A percentile compares a stretch with the other conserved stretches of the same genome.
Evolutionary conservation across 2,888 invertebrate genomes (phyloP).

Genomic region (Zonitis immaculata): DNA sequence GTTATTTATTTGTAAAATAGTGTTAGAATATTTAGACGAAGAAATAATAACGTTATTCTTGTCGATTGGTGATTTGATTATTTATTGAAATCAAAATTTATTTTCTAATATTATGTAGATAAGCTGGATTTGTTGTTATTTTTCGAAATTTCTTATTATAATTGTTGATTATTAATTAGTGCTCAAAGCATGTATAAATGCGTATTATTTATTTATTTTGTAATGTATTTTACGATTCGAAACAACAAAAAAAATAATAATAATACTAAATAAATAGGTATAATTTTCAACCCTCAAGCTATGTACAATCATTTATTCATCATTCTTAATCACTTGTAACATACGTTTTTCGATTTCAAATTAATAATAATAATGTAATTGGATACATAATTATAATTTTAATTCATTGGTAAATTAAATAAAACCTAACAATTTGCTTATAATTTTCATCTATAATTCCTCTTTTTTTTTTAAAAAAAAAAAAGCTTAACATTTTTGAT

Average conservation of each 20-base stretch:
- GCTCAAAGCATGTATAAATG: slow-evolving; percentile 12
- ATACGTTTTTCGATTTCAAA: slow-evolving; percentile 14
- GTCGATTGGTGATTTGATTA: neutral
- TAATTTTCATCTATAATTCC: slow-evolving; percentile 19
- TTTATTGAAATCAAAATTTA: slow-evolving; percentile 1
- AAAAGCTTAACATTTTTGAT: slow-evolving; percentile 8
- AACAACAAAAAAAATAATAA: neutral
- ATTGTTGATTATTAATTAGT: slow-evolving; percentile 12
- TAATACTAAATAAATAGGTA: neutral
- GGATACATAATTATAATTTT: neutral
- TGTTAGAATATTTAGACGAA: slow-evolving; percentile 21
- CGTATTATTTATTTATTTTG: slow-evolving; percentile 18
- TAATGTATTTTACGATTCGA: slow-evolving; percentile 7
- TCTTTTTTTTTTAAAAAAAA: too few species aligned
- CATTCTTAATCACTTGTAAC: slow-evolving; percentile 20
- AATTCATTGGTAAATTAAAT: slow-evolving; percentile 35
- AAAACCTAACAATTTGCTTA: slow-evolving; percentile 42
- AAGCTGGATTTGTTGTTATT: slow-evolving; percentile 8
- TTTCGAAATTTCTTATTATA: neutral
- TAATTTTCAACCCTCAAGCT: slow-evolving; percentile 24
- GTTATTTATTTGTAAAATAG: slow-evolving; percentile 27
- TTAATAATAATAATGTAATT: slow-evolving; percentile 21
- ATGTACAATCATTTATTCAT: slow-evolving; percentile 41
- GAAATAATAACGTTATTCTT: slow-evolving; percentile 2
- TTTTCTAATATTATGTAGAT: neutral